Evolutionary conservation across 2,888 invertebrate species (phyloP).

Genomic region (Hypena proboscidalis): DNA sequence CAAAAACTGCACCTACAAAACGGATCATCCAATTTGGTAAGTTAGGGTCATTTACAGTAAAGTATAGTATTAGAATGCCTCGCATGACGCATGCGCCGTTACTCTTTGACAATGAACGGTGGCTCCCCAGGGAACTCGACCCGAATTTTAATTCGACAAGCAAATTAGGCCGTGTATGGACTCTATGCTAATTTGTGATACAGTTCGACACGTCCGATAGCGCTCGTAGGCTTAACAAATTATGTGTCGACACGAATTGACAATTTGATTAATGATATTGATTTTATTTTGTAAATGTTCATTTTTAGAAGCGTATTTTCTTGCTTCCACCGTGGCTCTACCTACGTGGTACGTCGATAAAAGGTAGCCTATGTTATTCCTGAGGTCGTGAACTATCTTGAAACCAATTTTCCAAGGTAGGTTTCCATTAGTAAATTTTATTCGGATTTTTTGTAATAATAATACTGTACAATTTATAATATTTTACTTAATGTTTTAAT

Average conservation of each 20-base stretch:
- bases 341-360: too few relatives aligned
- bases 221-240: slow-evolving; percentile 17
- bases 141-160: slow-evolving; percentile 73
- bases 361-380: too few relatives aligned
- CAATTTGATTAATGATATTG: not conserved
- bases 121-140: slow-evolving; percentile 64
- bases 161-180: slow-evolving; percentile 62
- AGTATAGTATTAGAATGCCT: slow-evolving; percentile 68
- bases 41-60: slow-evolving; percentile 58
- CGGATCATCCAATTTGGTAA: slow-evolving; percentile 47
- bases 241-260: slow-evolving; percentile 1
- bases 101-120: slow-evolving; percentile 55
- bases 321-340: too few relatives aligned
- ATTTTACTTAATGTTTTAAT: too few relatives aligned
- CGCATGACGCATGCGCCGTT: slow-evolving; percentile 52
- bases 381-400: too few relatives aligned
- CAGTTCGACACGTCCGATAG: slow-evolving; percentile 24
- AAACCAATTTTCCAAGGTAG: too few relatives aligned
- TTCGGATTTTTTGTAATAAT: too few relatives aligned
- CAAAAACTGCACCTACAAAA: too few relatives aligned
- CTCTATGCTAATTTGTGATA: slow-evolving; percentile 45
- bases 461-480: too few relatives aligned
- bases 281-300: too few relatives aligned
- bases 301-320: too few relatives aligned
- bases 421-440: too few relatives aligned